A percentile compares a stretch with the other conserved stretches of the same genome.
Evolutionary conservation across 2,888 invertebrate genomes (phyloP).

Genomic region (Trachelus stipa): DNA sequence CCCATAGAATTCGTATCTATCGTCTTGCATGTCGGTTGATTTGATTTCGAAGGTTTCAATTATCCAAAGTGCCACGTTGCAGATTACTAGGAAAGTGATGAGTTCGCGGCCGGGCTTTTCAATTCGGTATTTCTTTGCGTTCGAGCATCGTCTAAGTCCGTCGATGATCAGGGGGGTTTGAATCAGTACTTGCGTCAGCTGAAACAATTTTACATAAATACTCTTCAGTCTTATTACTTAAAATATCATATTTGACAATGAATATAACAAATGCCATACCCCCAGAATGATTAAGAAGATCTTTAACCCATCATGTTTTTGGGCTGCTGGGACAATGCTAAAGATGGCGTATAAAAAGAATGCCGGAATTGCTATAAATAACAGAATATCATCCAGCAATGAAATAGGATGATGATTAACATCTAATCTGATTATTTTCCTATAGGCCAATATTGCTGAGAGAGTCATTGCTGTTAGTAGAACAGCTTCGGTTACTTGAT

Average conservation of each 20-base stretch:
- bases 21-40: constrained; percentile 69
- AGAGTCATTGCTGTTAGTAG: constrained; percentile 72
- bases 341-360: constrained; percentile 79
- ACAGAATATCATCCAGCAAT: constrained; percentile 76
- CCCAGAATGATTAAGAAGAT: constrained; percentile 70
- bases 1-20: constrained; percentile 77
- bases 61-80: constrained; percentile 83
- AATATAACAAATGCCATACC: constrained; percentile 60
- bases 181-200: constrained; percentile 79
- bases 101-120: constrained; percentile 81
- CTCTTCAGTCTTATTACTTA: background rate
- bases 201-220: constrained; percentile 34
- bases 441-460: constrained; percentile 72
- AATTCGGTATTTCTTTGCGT: constrained; percentile 72
- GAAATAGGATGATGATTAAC: constrained; percentile 75
- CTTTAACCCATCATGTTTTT: constrained; percentile 68
- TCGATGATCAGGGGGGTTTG: constrained; percentile 82
- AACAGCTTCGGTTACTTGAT: constrained; percentile 69
- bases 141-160: constrained; percentile 80
- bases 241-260: background rate
- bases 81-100: constrained; percentile 80
- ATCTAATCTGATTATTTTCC: constrained; percentile 75
- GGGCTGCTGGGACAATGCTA: constrained; percentile 76
- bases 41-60: constrained; percentile 78
- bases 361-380: constrained; percentile 79